Evolutionary conservation across 2,888 invertebrate species (phyloP).

Genomic region (Drosophila anomalipes): DNA sequence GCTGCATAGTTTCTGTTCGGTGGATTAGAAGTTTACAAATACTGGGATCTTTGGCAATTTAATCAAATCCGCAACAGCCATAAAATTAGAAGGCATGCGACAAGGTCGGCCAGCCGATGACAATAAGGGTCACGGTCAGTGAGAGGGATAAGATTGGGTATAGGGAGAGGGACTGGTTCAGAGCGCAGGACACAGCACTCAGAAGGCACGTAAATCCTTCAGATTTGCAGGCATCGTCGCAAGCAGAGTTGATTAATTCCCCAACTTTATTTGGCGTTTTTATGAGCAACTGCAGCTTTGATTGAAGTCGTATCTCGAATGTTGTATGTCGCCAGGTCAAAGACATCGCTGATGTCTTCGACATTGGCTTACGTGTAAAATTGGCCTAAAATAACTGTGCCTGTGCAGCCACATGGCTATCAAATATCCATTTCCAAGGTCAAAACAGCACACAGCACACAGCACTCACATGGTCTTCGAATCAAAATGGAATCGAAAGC

Average conservation of each 20-base stretch:
- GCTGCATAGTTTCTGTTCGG: not conserved
- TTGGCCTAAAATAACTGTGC: slow-evolving; percentile 34
- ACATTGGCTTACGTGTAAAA: slow-evolving; percentile 19
- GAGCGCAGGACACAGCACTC: not conserved
- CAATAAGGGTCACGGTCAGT: slow-evolving; percentile 28
- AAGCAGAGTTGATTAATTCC: slow-evolving; percentile 67
- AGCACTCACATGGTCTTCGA: slow-evolving; percentile 22
- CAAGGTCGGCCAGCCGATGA: slow-evolving; percentile 29
- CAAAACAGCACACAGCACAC: slow-evolving; percentile 1
- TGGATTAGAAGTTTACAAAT: slow-evolving; percentile 35
- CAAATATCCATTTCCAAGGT: slow-evolving; percentile 24
- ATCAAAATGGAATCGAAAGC: slow-evolving; percentile 1
- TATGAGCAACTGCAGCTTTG: slow-evolving; percentile 61
- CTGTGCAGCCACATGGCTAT: slow-evolving; percentile 40
- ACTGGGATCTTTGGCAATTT: slow-evolving; percentile 24
- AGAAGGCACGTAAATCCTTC: slow-evolving; percentile 51
- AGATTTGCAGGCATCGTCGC: slow-evolving; percentile 47
- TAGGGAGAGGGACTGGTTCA: not conserved
- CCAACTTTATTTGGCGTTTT: slow-evolving; percentile 73
- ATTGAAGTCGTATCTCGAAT: not conserved
- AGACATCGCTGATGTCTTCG: slow-evolving; percentile 15
- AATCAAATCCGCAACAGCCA: slow-evolving; percentile 47
- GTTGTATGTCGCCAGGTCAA: slow-evolving; percentile 4
- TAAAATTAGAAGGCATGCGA: slow-evolving; percentile 44
- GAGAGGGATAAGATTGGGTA: not conserved